Percentiles rank a stretch among this genome's conserved stretches.
These are phyloP conservation scores for Bryconaethiops microstoma DNA, from an alignment of 2,797 vertebrate genomes.

Conservation along the genomic window DNA sequence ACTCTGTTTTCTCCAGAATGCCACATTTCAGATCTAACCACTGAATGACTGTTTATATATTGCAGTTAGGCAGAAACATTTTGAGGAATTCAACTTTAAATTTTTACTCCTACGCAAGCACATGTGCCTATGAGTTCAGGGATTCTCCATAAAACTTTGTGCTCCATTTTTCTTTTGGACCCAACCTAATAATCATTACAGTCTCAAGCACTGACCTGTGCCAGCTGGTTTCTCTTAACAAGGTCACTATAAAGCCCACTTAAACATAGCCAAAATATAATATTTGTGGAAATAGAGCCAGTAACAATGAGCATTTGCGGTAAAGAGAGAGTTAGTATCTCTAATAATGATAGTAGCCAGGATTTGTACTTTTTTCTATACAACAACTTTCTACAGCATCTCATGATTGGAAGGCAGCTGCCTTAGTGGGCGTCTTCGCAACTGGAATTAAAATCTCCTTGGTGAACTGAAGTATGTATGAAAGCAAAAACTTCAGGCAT, in stretches of 20 bases:
- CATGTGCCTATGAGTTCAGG: not conserved
- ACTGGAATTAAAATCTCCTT: not conserved
- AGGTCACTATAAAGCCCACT: not conserved
- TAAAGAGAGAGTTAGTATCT: not conserved
- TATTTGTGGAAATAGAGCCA: not conserved
- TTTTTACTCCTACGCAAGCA: not conserved
- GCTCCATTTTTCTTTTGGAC: not conserved
- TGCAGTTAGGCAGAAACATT: not conserved
- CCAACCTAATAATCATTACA: not conserved
- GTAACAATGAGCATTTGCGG: not conserved
- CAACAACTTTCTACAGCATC: not conserved
- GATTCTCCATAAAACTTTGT: not conserved
- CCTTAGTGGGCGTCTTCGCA: not conserved
- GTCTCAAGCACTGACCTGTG: no score
- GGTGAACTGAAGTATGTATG: not conserved
- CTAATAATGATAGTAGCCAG: no score
- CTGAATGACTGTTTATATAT: not conserved
- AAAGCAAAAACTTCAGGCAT: not conserved
- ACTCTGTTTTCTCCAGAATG: not conserved
- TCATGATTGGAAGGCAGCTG: conserved; percentile 6
- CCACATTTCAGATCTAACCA: not conserved
- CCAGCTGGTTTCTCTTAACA: not conserved
- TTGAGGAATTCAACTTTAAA: not conserved
- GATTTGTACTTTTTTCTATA: not conserved
- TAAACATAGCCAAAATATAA: not conserved